Conservation (phyloP, 2,797 vertebrate genomes). For the Eulemur rubriventer region DNA sequence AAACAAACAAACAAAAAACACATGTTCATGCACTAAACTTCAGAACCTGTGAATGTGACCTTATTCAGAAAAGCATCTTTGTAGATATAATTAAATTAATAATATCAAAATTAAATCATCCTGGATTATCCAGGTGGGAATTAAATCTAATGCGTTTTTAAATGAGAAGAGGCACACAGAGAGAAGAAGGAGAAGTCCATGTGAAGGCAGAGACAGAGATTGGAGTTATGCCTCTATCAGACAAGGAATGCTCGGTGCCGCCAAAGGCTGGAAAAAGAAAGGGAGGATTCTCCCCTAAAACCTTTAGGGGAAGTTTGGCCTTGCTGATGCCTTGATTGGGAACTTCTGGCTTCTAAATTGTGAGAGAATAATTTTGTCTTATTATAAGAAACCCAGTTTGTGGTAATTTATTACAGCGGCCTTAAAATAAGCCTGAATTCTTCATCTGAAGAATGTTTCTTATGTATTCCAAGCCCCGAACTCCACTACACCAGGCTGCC, state of each 20-base stretch:
- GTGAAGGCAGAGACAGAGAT: not conserved
- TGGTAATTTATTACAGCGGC: not conserved
- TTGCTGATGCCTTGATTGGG: not conserved
- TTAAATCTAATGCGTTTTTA: not conserved
- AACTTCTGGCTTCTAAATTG: not conserved
- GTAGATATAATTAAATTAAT: not conserved
- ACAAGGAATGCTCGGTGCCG: not conserved
- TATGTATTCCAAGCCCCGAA: not conserved
- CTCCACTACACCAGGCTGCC: not conserved
- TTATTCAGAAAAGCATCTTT: not conserved
- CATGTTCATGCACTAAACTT: not conserved
- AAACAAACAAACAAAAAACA: not conserved
- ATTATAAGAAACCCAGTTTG: not conserved
- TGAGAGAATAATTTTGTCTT: not conserved
- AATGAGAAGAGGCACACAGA: not conserved
- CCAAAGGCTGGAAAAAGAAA: not conserved
- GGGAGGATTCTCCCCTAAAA: not conserved
- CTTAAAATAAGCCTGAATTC: not conserved
- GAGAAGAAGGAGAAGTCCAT: not conserved
- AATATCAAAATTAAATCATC: not conserved
- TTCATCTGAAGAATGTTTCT: not conserved
- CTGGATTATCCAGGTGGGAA: not conserved
- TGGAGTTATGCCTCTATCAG: no score
- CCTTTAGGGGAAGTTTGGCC: not conserved
- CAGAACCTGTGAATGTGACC: not conserved